Conservation (phyloP, 2,113 vertebrate species). For the Corythornis madagascariensis region DNA sequence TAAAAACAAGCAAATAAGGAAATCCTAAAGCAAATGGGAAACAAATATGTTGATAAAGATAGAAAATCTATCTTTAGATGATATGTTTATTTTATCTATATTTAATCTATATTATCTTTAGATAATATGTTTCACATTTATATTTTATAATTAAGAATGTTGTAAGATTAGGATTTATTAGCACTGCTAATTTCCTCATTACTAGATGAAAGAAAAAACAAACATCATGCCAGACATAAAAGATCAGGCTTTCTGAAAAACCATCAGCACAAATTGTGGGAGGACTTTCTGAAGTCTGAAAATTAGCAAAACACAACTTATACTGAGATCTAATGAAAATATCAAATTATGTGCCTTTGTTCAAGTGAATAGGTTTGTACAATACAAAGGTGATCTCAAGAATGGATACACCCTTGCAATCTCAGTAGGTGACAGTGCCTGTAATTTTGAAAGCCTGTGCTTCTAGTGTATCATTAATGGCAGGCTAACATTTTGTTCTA, state of each 20-base stretch:
- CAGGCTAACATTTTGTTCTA: neutral
- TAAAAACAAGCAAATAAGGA: neutral
- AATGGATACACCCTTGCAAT: neutral
- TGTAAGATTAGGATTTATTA: neutral
- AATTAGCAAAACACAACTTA: neutral
- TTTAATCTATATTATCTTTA: too few relatives aligned
- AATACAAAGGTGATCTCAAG: neutral
- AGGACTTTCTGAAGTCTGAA: neutral
- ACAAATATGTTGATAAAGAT: neutral
- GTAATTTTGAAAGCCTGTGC: neutral
- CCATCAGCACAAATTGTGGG: neutral
- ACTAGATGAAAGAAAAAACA: neutral
- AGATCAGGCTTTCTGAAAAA: neutral
- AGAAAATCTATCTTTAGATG: neutral
- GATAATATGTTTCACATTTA: neutral
- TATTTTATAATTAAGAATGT: neutral
- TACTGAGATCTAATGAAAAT: neutral
- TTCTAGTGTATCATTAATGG: neutral
- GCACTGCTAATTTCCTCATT: conserved; percentile 12
- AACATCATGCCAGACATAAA: neutral
- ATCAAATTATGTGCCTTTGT: neutral
- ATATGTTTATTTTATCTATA: too few relatives aligned
- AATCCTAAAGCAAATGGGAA: neutral
- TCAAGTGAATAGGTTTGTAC: neutral
- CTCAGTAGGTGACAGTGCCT: neutral